Evolutionary conservation across 2,113 vertebrate genomes (phyloP).

Genomic region (Clarias macrocephalus): DNA sequence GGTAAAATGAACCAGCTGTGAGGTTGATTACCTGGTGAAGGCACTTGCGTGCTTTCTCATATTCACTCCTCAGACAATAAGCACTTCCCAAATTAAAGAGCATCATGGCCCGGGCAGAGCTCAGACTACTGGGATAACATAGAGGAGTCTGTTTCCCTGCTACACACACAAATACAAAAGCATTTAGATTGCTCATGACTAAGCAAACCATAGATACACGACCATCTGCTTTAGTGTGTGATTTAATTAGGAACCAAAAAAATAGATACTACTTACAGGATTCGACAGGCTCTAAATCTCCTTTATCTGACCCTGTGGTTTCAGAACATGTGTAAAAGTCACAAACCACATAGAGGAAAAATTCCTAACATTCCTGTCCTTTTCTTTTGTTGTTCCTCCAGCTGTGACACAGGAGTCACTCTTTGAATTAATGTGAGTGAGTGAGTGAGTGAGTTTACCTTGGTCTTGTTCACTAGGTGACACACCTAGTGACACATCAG

Average conservation of each 20-base stretch:
- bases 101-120: conserved; percentile 93
- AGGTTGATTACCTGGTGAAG: conserved; percentile 86
- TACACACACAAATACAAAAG: conserved; percentile 59
- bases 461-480: conserved; percentile 93
- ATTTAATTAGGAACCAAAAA: background rate
- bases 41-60: conserved; percentile 96
- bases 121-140: conserved; percentile 94
- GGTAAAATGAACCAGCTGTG: background rate
- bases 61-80: conserved; percentile 95
- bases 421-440: background rate
- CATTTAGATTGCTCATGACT: background rate
- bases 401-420: background rate
- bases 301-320: conserved; percentile 87
- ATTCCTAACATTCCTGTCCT: background rate
- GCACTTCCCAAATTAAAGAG: conserved; percentile 97
- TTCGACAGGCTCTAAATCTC: conserved; percentile 90
- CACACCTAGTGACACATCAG: conserved; percentile 90
- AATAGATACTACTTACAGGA: conserved; percentile 80
- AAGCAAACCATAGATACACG: background rate
- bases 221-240: background rate
- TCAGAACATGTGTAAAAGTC: conserved; percentile 3
- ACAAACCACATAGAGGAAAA: background rate
- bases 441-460: conserved; percentile 72
- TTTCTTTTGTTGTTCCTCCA: background rate
- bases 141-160: conserved; percentile 91